phyloP scores from a whole-genome alignment of 1,140 invertebrate species.

The Solenopsis fugax region DNA sequence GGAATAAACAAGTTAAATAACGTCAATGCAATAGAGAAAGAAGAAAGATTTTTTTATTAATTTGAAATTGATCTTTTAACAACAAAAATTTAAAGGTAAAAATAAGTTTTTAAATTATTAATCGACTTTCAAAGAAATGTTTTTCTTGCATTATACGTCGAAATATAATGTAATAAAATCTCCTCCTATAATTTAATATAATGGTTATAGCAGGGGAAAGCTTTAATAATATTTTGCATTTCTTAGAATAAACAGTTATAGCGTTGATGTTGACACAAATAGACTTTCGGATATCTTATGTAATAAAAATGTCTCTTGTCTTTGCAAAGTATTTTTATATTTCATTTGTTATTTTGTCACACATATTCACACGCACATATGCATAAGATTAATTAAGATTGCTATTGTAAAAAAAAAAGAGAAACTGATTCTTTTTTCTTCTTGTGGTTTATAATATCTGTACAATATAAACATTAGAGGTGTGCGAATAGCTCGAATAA shows the following conservation, averaged over 20 bases:
- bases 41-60: background rate
- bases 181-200: background rate
- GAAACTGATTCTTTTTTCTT: background rate
- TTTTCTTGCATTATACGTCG: background rate
- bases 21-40: background rate
- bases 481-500: too few species aligned
- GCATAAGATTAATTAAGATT: background rate
- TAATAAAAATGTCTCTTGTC: background rate
- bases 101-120: background rate
- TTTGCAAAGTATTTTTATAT: background rate
- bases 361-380: background rate
- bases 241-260: background rate
- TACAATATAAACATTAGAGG: background rate
- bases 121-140: background rate
- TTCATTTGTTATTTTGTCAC: background rate
- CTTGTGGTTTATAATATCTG: background rate
- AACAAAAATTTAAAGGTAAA: background rate
- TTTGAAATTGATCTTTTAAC: background rate
- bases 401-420: background rate
- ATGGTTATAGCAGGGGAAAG: background rate
- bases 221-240: background rate
- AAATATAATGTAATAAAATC: background rate
- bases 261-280: background rate
- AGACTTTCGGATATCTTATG: background rate
- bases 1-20: constrained; percentile 14